These are phyloP conservation scores for Varecia variegata DNA, from an alignment of 2,797 vertebrate genomes.

Conservation along the genomic window DNA sequence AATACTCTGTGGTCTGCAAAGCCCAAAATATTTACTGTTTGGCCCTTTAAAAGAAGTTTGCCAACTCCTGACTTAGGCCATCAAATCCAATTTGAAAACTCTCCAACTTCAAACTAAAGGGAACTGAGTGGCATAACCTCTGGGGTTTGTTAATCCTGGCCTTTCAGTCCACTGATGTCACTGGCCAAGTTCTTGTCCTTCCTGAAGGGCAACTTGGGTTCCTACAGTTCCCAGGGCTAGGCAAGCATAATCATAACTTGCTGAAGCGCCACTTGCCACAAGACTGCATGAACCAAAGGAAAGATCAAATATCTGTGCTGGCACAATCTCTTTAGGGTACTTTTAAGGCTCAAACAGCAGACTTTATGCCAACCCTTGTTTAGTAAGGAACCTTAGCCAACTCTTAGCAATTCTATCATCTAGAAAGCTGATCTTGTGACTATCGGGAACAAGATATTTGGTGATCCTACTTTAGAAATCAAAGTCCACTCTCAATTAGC, in stretches of 20 bases:
- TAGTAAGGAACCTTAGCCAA: not conserved
- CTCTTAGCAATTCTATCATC: slow-evolving; percentile 10
- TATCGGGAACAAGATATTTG: not conserved
- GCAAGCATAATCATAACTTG: not conserved
- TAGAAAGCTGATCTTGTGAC: slow-evolving; percentile 21
- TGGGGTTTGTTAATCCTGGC: not conserved
- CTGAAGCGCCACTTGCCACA: not conserved
- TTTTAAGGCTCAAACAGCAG: slow-evolving; percentile 26
- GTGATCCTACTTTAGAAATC: slow-evolving; percentile 48
- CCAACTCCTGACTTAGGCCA: slow-evolving; percentile 6
- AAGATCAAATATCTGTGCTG: not conserved
- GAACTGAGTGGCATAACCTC: not conserved
- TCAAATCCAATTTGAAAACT: slow-evolving; percentile 45
- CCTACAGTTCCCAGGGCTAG: not conserved
- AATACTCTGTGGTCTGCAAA: not conserved
- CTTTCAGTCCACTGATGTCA: slow-evolving; percentile 9
- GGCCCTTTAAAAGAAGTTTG: not conserved
- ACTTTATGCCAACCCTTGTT: not conserved
- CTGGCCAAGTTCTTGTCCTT: slow-evolving; percentile 40
- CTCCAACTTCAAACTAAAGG: slow-evolving; percentile 25
- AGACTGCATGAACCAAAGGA: not conserved
- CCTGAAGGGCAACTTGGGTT: slow-evolving; percentile 44
- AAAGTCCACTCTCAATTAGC: slow-evolving; percentile 52
- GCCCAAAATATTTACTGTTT: not conserved
- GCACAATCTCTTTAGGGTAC: not conserved